phyloP scores from a whole-genome alignment of 2,797 vertebrate species.

The Gymnothorax reevesii region DNA sequence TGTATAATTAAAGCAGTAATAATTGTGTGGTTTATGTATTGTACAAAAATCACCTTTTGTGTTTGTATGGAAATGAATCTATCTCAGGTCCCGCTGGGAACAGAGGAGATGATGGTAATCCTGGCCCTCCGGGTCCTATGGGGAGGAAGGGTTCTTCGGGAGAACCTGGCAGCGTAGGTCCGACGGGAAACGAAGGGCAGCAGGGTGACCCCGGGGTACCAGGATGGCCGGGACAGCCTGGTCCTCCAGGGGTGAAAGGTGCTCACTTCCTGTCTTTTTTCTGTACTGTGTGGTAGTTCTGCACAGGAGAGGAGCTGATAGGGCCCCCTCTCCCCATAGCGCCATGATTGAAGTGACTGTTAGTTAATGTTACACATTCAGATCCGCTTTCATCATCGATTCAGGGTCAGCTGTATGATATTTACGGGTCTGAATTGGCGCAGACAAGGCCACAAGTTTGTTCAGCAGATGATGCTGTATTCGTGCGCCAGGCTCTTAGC shows the following conservation, averaged over 20 bases:
- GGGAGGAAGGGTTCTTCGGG: conserved; percentile 12
- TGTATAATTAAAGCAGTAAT: not conserved
- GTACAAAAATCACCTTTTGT: not conserved
- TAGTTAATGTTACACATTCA: not conserved
- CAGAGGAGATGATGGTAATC: conserved; percentile 69
- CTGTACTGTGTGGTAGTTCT: not conserved
- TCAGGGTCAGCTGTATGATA: not conserved
- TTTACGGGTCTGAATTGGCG: not conserved
- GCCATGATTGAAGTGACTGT: not conserved
- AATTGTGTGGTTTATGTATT: not conserved
- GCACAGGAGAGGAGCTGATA: not conserved
- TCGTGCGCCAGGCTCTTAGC: not conserved
- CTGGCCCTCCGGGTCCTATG: conserved; percentile 64
- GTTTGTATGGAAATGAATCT: not conserved
- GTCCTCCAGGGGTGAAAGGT: conserved; percentile 45
- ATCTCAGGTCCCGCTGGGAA: conserved; percentile 66
- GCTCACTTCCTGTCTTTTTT: not conserved
- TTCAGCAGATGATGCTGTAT: not conserved
- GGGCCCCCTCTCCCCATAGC: not conserved
- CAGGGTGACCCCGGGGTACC: conserved; percentile 54
- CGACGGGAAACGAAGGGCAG: conserved; percentile 66
- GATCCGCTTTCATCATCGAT: not conserved
- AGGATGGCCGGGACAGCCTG: conserved; percentile 65
- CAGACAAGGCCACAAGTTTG: not conserved
- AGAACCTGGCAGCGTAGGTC: conserved; percentile 47